Evolutionary conservation across 2,113 vertebrate genomes (phyloP).

Genomic region (Sakesphorus luctuosus): DNA sequence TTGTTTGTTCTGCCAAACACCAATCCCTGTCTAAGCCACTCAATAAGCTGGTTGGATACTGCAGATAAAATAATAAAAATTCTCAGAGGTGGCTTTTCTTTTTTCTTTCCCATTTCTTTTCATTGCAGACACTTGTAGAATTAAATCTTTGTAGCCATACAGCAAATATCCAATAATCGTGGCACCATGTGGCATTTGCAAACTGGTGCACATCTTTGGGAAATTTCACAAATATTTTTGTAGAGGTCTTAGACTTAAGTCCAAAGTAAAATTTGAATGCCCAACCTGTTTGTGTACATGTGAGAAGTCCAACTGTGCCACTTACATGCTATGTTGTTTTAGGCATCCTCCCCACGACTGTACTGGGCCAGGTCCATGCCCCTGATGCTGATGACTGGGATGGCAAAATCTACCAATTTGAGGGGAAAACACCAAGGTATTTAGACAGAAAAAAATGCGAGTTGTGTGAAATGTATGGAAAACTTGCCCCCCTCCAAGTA

Average conservation of each 20-base stretch:
- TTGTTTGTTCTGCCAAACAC: not conserved
- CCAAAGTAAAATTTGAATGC: not conserved
- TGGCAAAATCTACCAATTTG: conserved; percentile 84
- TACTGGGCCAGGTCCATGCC: conserved; percentile 82
- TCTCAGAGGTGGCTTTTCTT: not conserved
- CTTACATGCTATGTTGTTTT: not conserved
- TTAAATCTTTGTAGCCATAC: not conserved
- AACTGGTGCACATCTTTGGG: not conserved
- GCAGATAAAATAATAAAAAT: not conserved
- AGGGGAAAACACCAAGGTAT: conserved; percentile 85
- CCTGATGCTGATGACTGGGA: conserved; percentile 91
- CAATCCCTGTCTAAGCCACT: not conserved
- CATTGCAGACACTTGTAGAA: not conserved
- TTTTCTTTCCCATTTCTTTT: not conserved
- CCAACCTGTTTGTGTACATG: not conserved
- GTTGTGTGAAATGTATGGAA: not conserved
- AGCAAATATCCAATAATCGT: not conserved
- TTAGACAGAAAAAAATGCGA: not conserved
- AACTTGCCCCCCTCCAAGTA: not conserved
- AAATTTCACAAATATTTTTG: not conserved
- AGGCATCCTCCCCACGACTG: conserved; percentile 82
- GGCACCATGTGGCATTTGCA: not conserved
- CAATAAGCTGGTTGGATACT: not conserved
- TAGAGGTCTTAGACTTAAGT: not conserved
- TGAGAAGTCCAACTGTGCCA: not conserved